Base-by-base conservation (phyloP, 2,888 invertebrate species). In the Parnassius apollo region DNA sequence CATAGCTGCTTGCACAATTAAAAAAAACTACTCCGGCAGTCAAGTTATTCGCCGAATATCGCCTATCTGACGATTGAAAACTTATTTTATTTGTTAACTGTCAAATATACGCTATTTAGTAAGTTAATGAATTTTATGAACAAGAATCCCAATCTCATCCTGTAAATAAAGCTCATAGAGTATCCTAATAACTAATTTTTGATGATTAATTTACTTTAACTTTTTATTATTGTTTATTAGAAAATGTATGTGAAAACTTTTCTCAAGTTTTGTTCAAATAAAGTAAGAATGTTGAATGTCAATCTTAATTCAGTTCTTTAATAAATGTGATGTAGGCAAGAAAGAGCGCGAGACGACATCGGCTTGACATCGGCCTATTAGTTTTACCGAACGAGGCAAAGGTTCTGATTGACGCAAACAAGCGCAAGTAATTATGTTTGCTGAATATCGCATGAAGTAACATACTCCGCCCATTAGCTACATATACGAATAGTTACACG, bases 351-450 rank as follows among this genome's bases (percentile, higher is more conserved):
- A 51, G 59, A 61, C 64, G 65, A 64, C 62, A 62, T 68, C 59
- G 57, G 49, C 63, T 63, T 68, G 66, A 69, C 67, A 69, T 61
- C 61, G 64, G 68, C 71, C 74, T 75, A 78, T 82, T 78, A 78
- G 75, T 75, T 74, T 71, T 63, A 68, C 70, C 67, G 67, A 74
- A 69, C 70, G 67, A 69, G 68, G 64, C 66, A 65, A 61, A 66
- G 68, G 68, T 69, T 76, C 62, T 69, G 81, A 86, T 80, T 83
- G 86, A 85, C 82, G 75, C 70, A 72, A 80, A 79, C 83, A 83
- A 79, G 80, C 71, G 73, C 71, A 71, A 66, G 76, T 82, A 84
- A 85, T 85, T 85, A 82, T 78, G 79, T 76, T 75, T 70, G 71
- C 75, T 77, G 81, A 80, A 80, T 78, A 74, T 71, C 72, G 72